Conservation (phyloP, 2,113 vertebrate species). For the Nothocercus julius region DNA sequence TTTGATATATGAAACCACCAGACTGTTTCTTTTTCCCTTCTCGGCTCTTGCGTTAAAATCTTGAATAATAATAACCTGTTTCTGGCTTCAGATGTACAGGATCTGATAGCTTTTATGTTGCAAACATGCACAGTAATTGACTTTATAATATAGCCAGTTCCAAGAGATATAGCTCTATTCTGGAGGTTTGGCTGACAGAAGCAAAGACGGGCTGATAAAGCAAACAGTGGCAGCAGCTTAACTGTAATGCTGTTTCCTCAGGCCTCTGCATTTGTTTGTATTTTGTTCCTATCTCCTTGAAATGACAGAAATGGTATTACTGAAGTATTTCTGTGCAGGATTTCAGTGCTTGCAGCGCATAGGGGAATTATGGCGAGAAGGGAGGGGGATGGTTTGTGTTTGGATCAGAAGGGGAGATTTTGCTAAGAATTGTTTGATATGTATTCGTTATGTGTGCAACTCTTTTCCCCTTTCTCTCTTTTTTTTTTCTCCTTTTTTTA, state of each 20-base stretch:
- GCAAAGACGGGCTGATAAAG: neutral
- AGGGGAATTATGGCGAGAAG: neutral
- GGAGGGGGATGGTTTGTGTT: neutral
- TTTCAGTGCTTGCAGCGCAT: neutral
- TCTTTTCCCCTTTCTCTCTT: neutral
- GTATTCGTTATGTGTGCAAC: neutral
- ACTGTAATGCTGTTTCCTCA: neutral
- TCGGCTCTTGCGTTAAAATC: neutral
- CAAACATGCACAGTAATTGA: neutral
- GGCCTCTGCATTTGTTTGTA: neutral
- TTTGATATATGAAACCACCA: neutral
- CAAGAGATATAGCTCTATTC: neutral
- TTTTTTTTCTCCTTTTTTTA: conserved; percentile 39
- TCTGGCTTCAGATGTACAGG: neutral
- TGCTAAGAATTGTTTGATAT: neutral
- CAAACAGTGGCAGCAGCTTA: neutral
- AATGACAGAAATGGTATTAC: neutral
- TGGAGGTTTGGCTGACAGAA: neutral
- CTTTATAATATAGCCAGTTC: neutral
- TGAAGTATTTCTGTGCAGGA: neutral
- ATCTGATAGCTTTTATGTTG: neutral
- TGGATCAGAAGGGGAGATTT: neutral
- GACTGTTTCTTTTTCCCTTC: neutral
- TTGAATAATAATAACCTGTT: neutral
- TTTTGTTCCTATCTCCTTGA: neutral